Conservation (phyloP, 2,888 invertebrate genomes). For the Ceriagrion tenellum region DNA sequence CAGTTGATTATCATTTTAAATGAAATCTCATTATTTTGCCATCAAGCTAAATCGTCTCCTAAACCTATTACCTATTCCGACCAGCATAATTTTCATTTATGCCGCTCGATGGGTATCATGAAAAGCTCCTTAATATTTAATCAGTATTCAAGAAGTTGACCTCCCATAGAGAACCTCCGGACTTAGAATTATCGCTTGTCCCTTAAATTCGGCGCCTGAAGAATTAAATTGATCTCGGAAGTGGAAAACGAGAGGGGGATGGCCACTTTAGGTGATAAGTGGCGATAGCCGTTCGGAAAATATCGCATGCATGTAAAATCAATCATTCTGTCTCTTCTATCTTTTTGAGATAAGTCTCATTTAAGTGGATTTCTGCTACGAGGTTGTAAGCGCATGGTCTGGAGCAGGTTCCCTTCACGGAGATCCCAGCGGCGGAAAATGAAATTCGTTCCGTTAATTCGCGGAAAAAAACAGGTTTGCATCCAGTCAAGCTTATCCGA, state of each 20-base stretch:
- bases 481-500: not conserved
- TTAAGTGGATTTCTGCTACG: not conserved
- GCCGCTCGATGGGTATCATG: not conserved
- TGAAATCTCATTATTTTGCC: not conserved
- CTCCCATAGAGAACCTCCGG: not conserved
- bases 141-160: not conserved
- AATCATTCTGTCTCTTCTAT: not conserved
- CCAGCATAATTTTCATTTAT: not conserved
- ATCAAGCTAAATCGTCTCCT: not conserved
- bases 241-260: not conserved
- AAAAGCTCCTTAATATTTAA: not conserved
- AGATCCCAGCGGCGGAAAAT: not conserved
- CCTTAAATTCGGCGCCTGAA: not conserved
- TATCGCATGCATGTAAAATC: not conserved
- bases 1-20: not conserved
- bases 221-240: not conserved
- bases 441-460: conserved; percentile 28
- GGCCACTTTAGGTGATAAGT: not conserved
- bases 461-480: conserved; percentile 50
- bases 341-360: not conserved
- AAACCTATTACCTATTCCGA: not conserved
- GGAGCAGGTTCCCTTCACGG: conserved; percentile 1
- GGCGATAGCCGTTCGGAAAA: not conserved
- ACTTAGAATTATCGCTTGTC: not conserved
- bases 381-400: not conserved